Conservation (phyloP, 2,113 vertebrate species). For the Chitala chitala region DNA sequence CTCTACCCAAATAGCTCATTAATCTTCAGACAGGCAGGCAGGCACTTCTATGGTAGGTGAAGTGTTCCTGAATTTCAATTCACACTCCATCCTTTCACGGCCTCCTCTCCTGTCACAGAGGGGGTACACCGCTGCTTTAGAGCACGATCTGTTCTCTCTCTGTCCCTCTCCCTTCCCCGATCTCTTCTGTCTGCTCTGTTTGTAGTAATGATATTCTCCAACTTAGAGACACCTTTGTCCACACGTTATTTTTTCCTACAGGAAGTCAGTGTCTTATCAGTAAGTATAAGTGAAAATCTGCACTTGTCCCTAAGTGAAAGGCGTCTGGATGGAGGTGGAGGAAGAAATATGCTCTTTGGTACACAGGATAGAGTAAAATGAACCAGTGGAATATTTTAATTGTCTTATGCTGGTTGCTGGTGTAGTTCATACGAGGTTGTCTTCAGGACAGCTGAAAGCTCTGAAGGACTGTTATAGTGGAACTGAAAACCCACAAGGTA, state of each 20-base stretch:
- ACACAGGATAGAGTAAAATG: neutral
- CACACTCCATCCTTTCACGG: conserved; percentile 46
- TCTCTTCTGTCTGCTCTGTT: too few relatives aligned
- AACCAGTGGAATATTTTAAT: too few relatives aligned
- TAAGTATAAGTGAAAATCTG: neutral
- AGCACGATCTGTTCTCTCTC: conserved; percentile 18
- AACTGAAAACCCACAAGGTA: too few relatives aligned
- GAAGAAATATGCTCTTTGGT: neutral
- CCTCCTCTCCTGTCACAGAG: conserved; percentile 36
- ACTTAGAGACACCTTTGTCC: conserved; percentile 51
- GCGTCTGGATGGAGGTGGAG: neutral
- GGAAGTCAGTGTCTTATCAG: neutral
- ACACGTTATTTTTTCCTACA: conserved; percentile 43
- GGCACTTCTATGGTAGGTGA: conserved; percentile 58
- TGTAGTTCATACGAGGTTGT: too few relatives aligned
- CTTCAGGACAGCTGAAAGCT: too few relatives aligned
- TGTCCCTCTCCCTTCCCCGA: neutral
- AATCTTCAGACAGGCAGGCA: conserved; percentile 73
- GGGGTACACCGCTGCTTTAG: neutral
- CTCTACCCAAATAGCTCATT: conserved; percentile 75
- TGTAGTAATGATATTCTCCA: neutral
- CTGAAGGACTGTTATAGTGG: too few relatives aligned
- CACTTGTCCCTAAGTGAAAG: neutral
- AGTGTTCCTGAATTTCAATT: conserved; percentile 64
- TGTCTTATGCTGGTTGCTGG: too few relatives aligned